A percentile compares a stretch with the other conserved stretches of the same genome.
These are phyloP conservation scores for Alces alces DNA, from an alignment of 2,113 vertebrate genomes.

Conservation along the genomic window DNA sequence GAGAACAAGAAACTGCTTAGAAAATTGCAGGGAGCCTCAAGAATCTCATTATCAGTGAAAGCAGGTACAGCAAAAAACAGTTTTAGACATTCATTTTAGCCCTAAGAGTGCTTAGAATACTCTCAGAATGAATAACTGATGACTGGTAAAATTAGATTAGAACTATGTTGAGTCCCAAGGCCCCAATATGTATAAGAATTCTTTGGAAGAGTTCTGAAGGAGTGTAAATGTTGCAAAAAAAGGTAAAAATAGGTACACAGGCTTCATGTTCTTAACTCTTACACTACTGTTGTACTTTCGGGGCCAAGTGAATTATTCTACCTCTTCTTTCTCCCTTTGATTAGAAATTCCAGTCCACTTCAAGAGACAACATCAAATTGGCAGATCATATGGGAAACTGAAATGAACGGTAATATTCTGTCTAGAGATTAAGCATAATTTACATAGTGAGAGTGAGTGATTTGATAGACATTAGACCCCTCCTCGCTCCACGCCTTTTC, in stretches of 20 bases:
- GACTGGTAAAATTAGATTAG: slow-evolving; percentile 16
- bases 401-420: neutral
- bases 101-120: slow-evolving; percentile 55
- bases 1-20: slow-evolving; percentile 75
- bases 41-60: slow-evolving; percentile 58
- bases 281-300: neutral
- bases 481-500: neutral
- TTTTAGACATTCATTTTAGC: slow-evolving; percentile 64
- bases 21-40: slow-evolving; percentile 71
- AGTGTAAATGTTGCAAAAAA: slow-evolving; percentile 62
- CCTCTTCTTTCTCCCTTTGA: neutral
- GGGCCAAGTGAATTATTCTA: neutral
- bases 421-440: slow-evolving; percentile 18
- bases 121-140: neutral
- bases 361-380: neutral
- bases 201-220: slow-evolving; percentile 77
- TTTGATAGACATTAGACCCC: neutral
- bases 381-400: neutral
- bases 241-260: slow-evolving; percentile 48
- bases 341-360: neutral
- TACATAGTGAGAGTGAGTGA: neutral
- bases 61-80: slow-evolving; percentile 57
- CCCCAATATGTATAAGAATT: neutral
- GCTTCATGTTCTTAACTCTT: neutral
- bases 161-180: neutral